Evolutionary conservation across 2,113 vertebrate species (phyloP), one percentile per base, ranked within the genome.

Genomic region (Eurypyga helias): DNA sequence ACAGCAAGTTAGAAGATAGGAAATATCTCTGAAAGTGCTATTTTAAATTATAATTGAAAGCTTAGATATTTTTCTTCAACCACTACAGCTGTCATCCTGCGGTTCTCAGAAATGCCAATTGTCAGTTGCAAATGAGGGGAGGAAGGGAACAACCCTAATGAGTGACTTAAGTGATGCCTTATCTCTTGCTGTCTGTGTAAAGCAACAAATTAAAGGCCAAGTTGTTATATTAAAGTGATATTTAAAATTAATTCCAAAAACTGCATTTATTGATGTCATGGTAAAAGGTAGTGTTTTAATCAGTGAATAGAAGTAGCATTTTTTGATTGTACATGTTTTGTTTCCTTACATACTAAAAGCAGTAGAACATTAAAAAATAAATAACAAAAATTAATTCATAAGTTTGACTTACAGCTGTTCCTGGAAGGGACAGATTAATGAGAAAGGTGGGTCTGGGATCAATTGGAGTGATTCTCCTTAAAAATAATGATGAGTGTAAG

Each of bases 21-120:
- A 97, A 78, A 36, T 18, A 29, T 48, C 17, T 96, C 88, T 97
- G 45, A 61, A 96, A 97, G 66, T n/a, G 60, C 71, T 92, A 36
- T 45, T 93, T 52, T 55, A 76, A 66, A 93, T 97, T 90, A 43
- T 60, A 94, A 84, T 76, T 94, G 36, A 38, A 91, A 93, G 28
- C 13, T 72, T 73, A 24, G 28, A 6, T 14, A 13, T 75, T 66
- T 70, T 75, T n/a, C 31, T 87, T 84, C 21, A 17, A 0, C 62
- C 28, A 26, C 46, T 52, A 48, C 46, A 67, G 25, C 45, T 91
- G 55, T 84, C 69, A 52, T 66, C 65, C 46, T 84, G 33, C 4
- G 5, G 29, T 88, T 73, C 69, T 94, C 73, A 70, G 72, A 84
- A 89, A 94, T 60, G 13, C 38, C n/a, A 9, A 60, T 82, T 93